phyloP scores from a whole-genome alignment of 1,140 invertebrate genomes.

The Sitodiplosis mosellana region DNA sequence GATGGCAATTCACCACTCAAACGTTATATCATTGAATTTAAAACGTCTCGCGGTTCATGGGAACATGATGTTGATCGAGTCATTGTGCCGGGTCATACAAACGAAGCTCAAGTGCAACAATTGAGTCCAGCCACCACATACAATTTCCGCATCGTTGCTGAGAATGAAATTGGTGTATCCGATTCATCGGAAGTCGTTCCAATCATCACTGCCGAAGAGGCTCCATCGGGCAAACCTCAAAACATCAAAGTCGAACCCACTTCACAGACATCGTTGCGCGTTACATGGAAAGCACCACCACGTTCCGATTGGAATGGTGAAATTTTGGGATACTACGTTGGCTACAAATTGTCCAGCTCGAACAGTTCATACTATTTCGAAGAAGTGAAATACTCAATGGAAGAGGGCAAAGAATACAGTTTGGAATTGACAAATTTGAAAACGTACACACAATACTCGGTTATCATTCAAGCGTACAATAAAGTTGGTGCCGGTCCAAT shows the following conservation, averaged over 20 bases:
- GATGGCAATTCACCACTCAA: conserved; percentile 89
- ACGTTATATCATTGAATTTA: conserved; percentile 83
- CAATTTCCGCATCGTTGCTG: conserved; percentile 78
- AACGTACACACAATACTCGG: conserved; percentile 86
- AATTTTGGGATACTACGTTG: conserved; percentile 77
- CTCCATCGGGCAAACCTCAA: conserved; percentile 65
- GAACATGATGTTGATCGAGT: conserved; percentile 69
- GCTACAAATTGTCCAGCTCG: conserved; percentile 70
- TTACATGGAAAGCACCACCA: conserved; percentile 84
- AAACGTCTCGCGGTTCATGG: conserved; percentile 71
- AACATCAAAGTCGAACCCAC: conserved; percentile 72
- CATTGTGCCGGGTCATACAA: conserved; percentile 66
- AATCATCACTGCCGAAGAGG: conserved; percentile 88
- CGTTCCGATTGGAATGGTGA: conserved; percentile 85
- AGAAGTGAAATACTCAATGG: conserved; percentile 79
- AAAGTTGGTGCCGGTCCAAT: conserved; percentile 82
- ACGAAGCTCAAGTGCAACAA: conserved; percentile 72
- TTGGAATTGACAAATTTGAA: conserved; percentile 64
- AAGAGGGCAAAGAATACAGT: conserved; percentile 78
- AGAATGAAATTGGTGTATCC: conserved; percentile 84
- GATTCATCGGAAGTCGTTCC: conserved; percentile 82
- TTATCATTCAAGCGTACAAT: conserved; percentile 90
- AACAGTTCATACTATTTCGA: conserved; percentile 84
- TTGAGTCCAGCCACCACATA: conserved; percentile 82
- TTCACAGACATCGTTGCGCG: conserved; percentile 81